Conservation (phyloP, 2,113 vertebrate genomes). For the Baryphthengus martii region DNA sequence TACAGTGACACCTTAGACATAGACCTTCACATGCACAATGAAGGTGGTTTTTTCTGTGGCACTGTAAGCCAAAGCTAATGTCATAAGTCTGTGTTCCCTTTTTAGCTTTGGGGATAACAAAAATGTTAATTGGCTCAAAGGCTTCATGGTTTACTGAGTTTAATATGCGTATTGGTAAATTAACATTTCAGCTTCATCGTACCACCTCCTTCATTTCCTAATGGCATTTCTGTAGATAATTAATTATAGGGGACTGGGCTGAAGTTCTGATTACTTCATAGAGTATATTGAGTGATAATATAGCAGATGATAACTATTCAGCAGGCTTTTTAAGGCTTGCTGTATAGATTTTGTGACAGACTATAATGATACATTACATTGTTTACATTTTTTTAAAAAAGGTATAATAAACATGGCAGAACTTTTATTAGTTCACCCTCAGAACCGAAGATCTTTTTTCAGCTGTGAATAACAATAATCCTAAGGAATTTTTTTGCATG, state of each 20-base stretch:
- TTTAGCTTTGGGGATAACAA: background rate
- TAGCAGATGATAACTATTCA: background rate
- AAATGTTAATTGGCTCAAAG: slow-evolving; percentile 54
- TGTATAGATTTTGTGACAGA: background rate
- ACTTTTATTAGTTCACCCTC: background rate
- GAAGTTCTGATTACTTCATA: background rate
- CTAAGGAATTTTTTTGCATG: background rate
- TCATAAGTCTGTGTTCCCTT: background rate
- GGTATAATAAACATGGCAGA: background rate
- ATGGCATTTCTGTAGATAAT: slow-evolving; percentile 29
- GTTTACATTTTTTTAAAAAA: background rate
- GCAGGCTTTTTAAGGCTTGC: background rate
- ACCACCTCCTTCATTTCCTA: slow-evolving; percentile 42
- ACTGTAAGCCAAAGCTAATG: background rate
- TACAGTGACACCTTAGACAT: background rate
- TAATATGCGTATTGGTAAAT: slow-evolving; percentile 63
- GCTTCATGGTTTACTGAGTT: slow-evolving; percentile 38
- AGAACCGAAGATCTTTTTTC: background rate
- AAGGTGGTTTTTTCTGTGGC: background rate
- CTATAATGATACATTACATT: background rate
- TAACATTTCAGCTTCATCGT: slow-evolving; percentile 70
- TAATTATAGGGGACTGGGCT: background rate
- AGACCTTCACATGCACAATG: background rate
- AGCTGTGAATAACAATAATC: background rate
- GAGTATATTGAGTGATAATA: background rate